Evolutionary conservation across 2,797 vertebrate genomes (phyloP), one percentile per base, ranked within the genome.

Genomic region (Morelia viridis): DNA sequence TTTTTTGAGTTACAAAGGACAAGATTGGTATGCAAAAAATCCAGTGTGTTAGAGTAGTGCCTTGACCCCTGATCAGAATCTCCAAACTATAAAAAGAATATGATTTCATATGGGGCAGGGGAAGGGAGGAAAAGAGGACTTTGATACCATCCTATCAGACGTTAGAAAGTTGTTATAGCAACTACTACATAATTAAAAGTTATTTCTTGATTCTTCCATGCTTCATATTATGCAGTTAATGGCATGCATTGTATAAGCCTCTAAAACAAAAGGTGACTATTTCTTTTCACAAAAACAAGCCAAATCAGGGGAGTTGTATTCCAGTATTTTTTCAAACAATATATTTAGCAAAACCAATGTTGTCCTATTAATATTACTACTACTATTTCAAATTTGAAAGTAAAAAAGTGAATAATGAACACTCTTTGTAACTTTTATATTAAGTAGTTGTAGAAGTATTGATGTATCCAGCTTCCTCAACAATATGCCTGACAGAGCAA

Each of bases 111-210:
- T 60, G 1, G 19, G 41, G 41, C 35, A 41, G 35, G 8, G 13
- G 28, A 57, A 35, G 85, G n/a, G 19, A 11, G 50, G 60, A 50
- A 46, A 50, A 24, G 60, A 41, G 35, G 35, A 41, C 31, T 76
- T n/a, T 28, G 50, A 68, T 89, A 80, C 61, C 50, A 85, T 84
- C 50, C 76, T 89, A 89, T 89, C 89, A 46, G 76, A 85, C 83
- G 65, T 31, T 41, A 7, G 24, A n/a, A 85, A 57, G 87, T 92
- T 92, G 91, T 58, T 80, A 92, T 89, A 53, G 87, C 87, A 92
- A 89, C 91, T 85, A 89, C 61, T 85, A 58, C 91, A 89, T 92
- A 92, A 89, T 92, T 92, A 89, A 92, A 92, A 46, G 60, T 76
- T 85, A 60, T 50, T 84, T 84, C 61, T 65, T 76, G 11, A 15